These are phyloP conservation scores for Calameuta pallipes DNA, from an alignment of 2,888 invertebrate genomes.

Conservation along the genomic window DNA sequence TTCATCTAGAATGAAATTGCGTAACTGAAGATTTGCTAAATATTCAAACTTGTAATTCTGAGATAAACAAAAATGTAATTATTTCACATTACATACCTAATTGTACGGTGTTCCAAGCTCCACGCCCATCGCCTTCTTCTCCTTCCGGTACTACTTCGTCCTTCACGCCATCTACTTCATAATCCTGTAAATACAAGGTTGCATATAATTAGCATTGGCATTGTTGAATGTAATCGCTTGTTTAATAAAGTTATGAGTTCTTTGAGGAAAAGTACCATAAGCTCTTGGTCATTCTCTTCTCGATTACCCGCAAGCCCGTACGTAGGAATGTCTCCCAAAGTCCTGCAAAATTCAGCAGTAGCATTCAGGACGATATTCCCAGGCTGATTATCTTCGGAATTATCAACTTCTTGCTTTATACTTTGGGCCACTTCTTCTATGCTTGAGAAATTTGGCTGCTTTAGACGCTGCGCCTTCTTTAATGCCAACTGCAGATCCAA, in stretches of 20 bases:
- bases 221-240: neutral
- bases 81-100: constrained; percentile 62
- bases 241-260: neutral
- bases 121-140: constrained; percentile 71
- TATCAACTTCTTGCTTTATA: constrained; percentile 68
- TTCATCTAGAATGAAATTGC: constrained; percentile 47
- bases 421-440: constrained; percentile 70
- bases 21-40: constrained; percentile 11
- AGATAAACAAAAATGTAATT: constrained; percentile 10
- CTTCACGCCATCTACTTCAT: constrained; percentile 55
- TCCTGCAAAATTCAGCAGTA: constrained; percentile 96
- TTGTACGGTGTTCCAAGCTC: constrained; percentile 89
- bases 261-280: constrained; percentile 66
- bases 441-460: constrained; percentile 71
- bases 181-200: constrained; percentile 63
- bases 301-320: constrained; percentile 92
- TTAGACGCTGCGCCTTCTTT: constrained; percentile 78
- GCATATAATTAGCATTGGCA: neutral
- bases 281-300: constrained; percentile 81
- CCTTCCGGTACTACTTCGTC: constrained; percentile 54
- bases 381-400: constrained; percentile 41
- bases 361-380: constrained; percentile 86
- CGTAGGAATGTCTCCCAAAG: constrained; percentile 94
- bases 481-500: constrained; percentile 76
- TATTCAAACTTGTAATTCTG: constrained; percentile 1